Percentiles rank a stretch among this genome's conserved stretches.
Evolutionary conservation across 2,113 vertebrate species (phyloP).

Genomic region (Pedetes capensis): DNA sequence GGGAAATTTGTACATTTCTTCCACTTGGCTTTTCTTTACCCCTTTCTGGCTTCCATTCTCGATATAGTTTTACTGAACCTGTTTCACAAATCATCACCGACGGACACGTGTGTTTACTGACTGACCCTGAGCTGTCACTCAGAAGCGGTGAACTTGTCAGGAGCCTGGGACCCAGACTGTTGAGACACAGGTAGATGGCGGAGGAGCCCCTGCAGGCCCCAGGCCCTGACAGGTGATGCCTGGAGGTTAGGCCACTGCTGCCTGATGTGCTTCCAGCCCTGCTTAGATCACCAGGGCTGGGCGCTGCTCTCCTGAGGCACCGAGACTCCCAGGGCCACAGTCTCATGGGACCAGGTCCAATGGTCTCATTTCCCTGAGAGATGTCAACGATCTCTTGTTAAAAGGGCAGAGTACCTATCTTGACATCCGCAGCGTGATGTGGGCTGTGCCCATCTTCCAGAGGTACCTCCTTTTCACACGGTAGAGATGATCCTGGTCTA

Average conservation of each 20-base stretch:
- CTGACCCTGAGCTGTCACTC: not conserved
- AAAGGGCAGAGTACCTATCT: not conserved
- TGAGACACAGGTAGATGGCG: not conserved
- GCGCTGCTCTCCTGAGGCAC: not conserved
- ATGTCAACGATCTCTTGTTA: not conserved
- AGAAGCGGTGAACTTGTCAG: not conserved
- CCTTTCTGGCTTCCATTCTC: constrained; percentile 54
- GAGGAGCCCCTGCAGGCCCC: not conserved
- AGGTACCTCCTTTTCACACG: not conserved
- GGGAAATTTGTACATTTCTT: not conserved
- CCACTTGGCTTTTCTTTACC: constrained; percentile 11
- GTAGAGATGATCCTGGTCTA: not conserved
- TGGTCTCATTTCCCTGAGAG: not conserved
- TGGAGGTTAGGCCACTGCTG: not conserved
- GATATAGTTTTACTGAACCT: constrained; percentile 66
- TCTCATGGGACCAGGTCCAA: not conserved
- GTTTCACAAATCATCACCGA: constrained; percentile 6
- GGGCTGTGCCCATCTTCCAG: not conserved
- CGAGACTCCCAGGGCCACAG: not conserved
- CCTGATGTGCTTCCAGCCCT: not conserved
- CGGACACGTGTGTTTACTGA: constrained; percentile 19
- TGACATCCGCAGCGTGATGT: not conserved
- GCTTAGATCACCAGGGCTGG: not conserved
- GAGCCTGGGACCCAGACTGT: not conserved
- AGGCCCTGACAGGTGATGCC: not conserved